Evolutionary conservation across 2,113 vertebrate genomes (phyloP).

Genomic region (Bubo blakistoni): DNA sequence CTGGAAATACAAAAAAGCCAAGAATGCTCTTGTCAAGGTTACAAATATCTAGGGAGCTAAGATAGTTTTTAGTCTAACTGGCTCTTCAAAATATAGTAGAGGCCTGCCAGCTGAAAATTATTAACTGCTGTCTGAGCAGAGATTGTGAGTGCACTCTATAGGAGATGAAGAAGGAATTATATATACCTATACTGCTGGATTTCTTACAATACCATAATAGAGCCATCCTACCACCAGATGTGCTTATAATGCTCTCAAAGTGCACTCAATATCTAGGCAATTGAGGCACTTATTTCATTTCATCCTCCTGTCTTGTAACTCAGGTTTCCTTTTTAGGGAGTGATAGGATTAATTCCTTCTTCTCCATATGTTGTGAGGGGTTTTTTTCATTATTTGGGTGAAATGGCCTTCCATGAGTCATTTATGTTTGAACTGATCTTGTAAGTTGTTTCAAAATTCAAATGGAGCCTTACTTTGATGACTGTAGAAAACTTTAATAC

Average conservation of each 20-base stretch:
- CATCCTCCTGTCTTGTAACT: background rate
- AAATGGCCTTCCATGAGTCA: constrained; percentile 20
- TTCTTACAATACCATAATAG: constrained; percentile 34
- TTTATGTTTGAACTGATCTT: constrained; percentile 42
- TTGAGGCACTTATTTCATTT: constrained; percentile 44
- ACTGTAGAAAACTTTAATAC: constrained; percentile 32
- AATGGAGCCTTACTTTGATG: constrained; percentile 33
- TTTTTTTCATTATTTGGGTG: background rate
- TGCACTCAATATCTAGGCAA: background rate
- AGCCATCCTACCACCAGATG: constrained; percentile 15
- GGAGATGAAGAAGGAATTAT: constrained; percentile 3
- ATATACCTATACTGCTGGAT: constrained; percentile 34
- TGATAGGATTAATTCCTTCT: constrained; percentile 4
- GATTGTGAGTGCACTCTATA: background rate
- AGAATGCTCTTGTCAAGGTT: constrained; percentile 45
- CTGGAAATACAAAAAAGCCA: constrained; percentile 46
- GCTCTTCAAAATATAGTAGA: constrained; percentile 16
- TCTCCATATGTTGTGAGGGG: background rate
- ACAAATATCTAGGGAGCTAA: constrained; percentile 44
- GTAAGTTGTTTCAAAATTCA: constrained; percentile 37
- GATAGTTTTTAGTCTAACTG: constrained; percentile 33
- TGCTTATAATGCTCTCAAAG: constrained; percentile 36
- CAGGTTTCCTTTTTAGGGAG: background rate
- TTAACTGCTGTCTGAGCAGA: constrained; percentile 40
- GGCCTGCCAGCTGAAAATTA: constrained; percentile 39